Evolutionary conservation across 2,113 vertebrate species (phyloP).

Genomic region (Nannobrachium achirus): DNA sequence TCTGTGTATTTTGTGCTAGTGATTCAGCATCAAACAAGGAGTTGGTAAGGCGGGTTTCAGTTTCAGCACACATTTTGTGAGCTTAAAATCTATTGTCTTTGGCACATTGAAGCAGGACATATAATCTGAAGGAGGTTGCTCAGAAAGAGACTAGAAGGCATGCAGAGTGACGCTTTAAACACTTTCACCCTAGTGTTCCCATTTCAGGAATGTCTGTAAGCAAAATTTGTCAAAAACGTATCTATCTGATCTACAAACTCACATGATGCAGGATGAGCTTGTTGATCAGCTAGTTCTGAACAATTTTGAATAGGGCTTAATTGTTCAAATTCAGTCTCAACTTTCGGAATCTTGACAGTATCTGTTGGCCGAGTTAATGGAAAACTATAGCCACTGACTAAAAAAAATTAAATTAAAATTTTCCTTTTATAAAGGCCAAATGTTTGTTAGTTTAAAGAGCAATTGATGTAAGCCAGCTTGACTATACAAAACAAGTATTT

Average conservation of each 20-base stretch:
- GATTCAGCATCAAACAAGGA: conserved; percentile 18
- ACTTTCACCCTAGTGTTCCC: no score
- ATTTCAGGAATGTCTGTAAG: no score
- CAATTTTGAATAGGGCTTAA: no score
- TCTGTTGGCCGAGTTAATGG: neutral
- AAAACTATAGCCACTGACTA: no score
- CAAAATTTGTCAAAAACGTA: no score
- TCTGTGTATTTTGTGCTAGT: conserved; percentile 3
- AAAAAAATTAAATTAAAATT: no score
- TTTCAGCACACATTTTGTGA: conserved; percentile 28
- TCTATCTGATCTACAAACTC: no score
- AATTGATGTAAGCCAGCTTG: neutral
- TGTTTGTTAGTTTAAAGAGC: no score
- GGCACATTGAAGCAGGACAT: conserved; percentile 27
- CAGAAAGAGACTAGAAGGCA: neutral
- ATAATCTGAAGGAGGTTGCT: conserved; percentile 25
- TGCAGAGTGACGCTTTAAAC: no score
- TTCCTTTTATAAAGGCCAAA: no score
- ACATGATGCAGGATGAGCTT: no score
- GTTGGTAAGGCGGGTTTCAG: neutral
- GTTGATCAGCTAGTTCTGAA: no score
- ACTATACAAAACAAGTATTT: conserved; percentile 12
- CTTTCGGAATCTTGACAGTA: neutral
- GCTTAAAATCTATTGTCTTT: conserved; percentile 26
- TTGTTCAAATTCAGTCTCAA: neutral